A percentile compares a stretch with the other conserved stretches of the same genome.
These are phyloP conservation scores for Sinocyclocheilus rhinocerous DNA, from an alignment of 2,113 vertebrate genomes.

Conservation along the genomic window DNA sequence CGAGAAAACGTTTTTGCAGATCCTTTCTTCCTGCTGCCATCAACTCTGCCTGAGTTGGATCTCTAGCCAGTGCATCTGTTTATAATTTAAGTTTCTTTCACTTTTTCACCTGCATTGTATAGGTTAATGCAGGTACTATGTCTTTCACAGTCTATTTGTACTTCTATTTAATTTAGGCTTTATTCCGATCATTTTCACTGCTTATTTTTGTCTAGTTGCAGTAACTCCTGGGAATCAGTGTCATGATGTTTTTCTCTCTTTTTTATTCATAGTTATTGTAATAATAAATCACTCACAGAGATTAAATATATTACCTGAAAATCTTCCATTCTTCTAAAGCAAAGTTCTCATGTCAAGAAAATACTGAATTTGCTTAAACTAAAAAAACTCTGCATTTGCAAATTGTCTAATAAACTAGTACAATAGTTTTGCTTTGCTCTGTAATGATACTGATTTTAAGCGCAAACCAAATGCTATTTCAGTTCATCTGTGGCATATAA, in stretches of 20 bases:
- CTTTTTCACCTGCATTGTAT: not conserved
- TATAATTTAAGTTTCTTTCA: not conserved
- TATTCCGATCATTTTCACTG: too few relatives aligned
- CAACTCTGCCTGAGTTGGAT: not conserved
- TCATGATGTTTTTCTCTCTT: too few relatives aligned
- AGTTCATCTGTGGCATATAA: not conserved
- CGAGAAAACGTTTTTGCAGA: not conserved
- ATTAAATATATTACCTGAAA: not conserved
- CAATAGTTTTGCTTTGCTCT: not conserved
- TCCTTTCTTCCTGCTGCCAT: constrained; percentile 11
- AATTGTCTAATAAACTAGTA: too few relatives aligned
- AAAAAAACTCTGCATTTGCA: too few relatives aligned
- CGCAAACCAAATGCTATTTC: not conserved
- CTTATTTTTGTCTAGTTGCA: too few relatives aligned
- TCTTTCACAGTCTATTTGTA: too few relatives aligned
- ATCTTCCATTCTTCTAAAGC: not conserved
- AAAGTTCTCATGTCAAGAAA: too few relatives aligned
- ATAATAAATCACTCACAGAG: not conserved
- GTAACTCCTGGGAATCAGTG: too few relatives aligned
- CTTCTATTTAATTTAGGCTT: too few relatives aligned
- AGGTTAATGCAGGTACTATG: too few relatives aligned
- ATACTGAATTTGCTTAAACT: too few relatives aligned
- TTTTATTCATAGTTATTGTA: not conserved
- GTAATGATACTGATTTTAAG: not conserved
- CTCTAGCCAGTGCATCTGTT: constrained; percentile 29